A percentile compares a stretch with the other conserved stretches of the same genome.
Evolutionary conservation across 2,113 vertebrate species (phyloP).

Genomic region (Etia nguti): DNA sequence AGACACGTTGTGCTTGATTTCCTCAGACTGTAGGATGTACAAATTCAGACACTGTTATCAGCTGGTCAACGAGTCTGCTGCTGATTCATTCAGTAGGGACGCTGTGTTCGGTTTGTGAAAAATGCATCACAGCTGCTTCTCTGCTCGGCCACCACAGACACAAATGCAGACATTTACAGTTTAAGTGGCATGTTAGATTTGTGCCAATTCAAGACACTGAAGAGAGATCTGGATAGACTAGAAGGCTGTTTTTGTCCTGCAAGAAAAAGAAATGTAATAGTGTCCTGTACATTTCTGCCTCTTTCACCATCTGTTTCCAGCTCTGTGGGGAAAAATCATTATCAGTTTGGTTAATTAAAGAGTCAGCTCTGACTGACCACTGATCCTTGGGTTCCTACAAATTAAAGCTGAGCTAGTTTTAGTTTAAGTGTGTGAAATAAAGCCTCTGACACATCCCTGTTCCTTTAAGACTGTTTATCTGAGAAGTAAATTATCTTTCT

Average conservation of each 20-base stretch:
- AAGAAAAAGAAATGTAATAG: not conserved
- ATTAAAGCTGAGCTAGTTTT: not conserved
- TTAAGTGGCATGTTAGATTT: not conserved
- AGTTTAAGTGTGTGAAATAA: not conserved
- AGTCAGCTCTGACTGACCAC: not conserved
- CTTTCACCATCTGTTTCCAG: not conserved
- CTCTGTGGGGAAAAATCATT: not conserved
- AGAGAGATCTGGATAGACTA: not conserved
- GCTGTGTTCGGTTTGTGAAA: not conserved
- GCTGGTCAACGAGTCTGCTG: not conserved
- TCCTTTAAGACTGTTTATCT: not conserved
- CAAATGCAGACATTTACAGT: not conserved
- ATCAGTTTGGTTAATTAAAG: not conserved
- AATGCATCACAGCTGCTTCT: not conserved
- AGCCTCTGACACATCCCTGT: not conserved
- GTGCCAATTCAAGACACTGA: not conserved
- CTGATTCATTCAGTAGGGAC: constrained; percentile 12
- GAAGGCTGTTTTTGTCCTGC: not conserved
- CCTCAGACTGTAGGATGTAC: not conserved
- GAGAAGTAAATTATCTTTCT: not conserved
- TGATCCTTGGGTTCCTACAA: not conserved
- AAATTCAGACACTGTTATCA: not conserved
- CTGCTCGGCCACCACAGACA: not conserved
- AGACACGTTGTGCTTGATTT: not conserved
- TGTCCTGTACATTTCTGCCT: not conserved